Evolutionary conservation across 2,888 invertebrate genomes (phyloP).

Genomic region (Hypolimnas misippus): DNA sequence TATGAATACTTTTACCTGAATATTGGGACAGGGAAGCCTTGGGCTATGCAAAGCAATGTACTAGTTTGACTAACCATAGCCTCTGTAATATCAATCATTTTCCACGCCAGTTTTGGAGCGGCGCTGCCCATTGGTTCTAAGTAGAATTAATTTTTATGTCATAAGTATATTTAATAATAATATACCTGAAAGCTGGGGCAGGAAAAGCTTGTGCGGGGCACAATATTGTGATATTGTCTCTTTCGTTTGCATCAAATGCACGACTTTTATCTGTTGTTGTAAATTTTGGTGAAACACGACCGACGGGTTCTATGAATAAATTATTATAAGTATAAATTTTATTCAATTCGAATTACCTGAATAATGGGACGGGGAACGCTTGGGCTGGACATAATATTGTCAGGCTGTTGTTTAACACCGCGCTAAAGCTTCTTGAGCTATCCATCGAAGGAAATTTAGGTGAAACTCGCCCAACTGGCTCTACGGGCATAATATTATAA

Average conservation of each 20-base stretch:
- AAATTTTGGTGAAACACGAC: slow-evolving; percentile 87
- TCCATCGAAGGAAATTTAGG: slow-evolving; percentile 86
- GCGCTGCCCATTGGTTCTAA: slow-evolving; percentile 89
- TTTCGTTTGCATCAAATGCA: slow-evolving; percentile 83
- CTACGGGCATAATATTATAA: slow-evolving; percentile 71
- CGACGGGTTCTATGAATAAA: slow-evolving; percentile 85
- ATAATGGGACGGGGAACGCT: slow-evolving; percentile 89
- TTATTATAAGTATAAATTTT: slow-evolving; percentile 22
- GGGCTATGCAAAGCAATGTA: slow-evolving; percentile 87
- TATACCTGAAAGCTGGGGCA: slow-evolving; percentile 86
- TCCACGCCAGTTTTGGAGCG: slow-evolving; percentile 86
- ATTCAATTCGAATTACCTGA: slow-evolving; percentile 83
- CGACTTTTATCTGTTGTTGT: slow-evolving; percentile 86
- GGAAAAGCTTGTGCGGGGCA: slow-evolving; percentile 92
- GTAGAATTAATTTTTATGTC: slow-evolving; percentile 50
- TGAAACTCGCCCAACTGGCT: slow-evolving; percentile 85
- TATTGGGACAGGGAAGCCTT: slow-evolving; percentile 89
- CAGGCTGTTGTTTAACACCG: slow-evolving; percentile 77
- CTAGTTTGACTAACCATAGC: slow-evolving; percentile 60
- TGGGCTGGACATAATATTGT: slow-evolving; percentile 90
- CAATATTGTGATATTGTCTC: slow-evolving; percentile 82
- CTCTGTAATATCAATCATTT: slow-evolving; percentile 78
- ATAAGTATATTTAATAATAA: slow-evolving; percentile 47
- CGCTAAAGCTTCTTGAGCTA: slow-evolving; percentile 86
- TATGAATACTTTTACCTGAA: slow-evolving; percentile 82